Conservation (phyloP, 2,797 vertebrate species). For the Diplodus puntazzo region DNA sequence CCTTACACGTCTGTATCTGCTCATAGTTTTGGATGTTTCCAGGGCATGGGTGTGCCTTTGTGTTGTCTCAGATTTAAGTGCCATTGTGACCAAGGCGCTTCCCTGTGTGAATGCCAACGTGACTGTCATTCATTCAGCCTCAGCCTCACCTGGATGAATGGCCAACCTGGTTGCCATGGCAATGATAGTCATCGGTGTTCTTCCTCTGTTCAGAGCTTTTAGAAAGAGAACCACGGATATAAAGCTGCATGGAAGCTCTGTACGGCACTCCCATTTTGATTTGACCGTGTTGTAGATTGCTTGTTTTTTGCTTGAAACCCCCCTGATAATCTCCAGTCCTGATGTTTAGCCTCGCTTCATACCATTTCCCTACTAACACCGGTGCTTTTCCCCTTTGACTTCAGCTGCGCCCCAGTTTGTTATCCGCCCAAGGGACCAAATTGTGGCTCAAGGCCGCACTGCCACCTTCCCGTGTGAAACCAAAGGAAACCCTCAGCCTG, state of each 20-base stretch:
- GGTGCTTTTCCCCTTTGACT: slow-evolving; percentile 56
- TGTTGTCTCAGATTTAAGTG: slow-evolving; percentile 66
- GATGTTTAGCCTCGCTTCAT: slow-evolving; percentile 7
- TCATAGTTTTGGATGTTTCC: slow-evolving; percentile 53
- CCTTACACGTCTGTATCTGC: slow-evolving; percentile 41
- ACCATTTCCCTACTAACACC: slow-evolving; percentile 42
- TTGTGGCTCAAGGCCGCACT: slow-evolving; percentile 95
- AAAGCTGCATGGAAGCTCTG: slow-evolving; percentile 82
- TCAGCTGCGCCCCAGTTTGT: slow-evolving; percentile 98
- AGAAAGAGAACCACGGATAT: slow-evolving; percentile 37
- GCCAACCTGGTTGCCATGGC: slow-evolving; percentile 76
- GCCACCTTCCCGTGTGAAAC: slow-evolving; percentile 98
- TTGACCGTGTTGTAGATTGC: slow-evolving; percentile 64
- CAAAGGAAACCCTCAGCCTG: slow-evolving; percentile 98
- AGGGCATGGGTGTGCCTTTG: slow-evolving; percentile 69
- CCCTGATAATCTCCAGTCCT: slow-evolving; percentile 27
- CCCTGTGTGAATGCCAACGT: slow-evolving; percentile 72
- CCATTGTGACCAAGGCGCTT: slow-evolving; percentile 63
- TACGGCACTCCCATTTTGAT: slow-evolving; percentile 67
- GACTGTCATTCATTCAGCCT: slow-evolving; percentile 84
- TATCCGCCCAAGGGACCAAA: slow-evolving; percentile 97
- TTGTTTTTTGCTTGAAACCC: slow-evolving; percentile 72
- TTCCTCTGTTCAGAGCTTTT: slow-evolving; percentile 60
- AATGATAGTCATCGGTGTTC: slow-evolving; percentile 62
- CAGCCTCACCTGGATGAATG: slow-evolving; percentile 83